Base-by-base conservation (phyloP, 1,140 invertebrate genomes). In the Aphelinus atriplicis region DNA sequence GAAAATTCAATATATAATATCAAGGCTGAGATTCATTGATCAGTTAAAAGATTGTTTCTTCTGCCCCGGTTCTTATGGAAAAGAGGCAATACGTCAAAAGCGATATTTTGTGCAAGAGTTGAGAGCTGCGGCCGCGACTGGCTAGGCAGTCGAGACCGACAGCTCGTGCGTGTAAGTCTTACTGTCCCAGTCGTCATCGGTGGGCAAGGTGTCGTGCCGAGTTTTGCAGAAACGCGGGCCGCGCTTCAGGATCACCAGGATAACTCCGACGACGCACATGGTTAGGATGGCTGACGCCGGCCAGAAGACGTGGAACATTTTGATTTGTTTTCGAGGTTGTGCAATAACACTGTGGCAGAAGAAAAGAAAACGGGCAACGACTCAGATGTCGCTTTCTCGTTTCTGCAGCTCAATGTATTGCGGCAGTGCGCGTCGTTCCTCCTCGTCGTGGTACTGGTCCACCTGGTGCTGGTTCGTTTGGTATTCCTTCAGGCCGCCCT, bases 331-430 rank as follows among this genome's bases (percentile, higher is more conserved):
- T 50, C 58, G 2, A 60, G n/a, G n/a, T 58, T 69, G 42, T 50
- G 43, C 10, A 58, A 46, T 81, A 53, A 81, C 84, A 75, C 84
- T 84, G n/a, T 83, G 76, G 56, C 84, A 81, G 78, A 84, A 62
- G 26, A 26, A 26, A 26, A 26, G 26, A 26, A 26, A 26, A 26
- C 26, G 26, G 26, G 26, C 26, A 26, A 61, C 73, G 42, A 75
- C 45, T 91, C 91, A 95, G 75, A 95, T 94, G 79, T 95, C 94
- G 86, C 94, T 95, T 84, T 95, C 94, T 73, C 93, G 88, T 83
- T 94, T 94, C 71, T 94, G 92, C 75, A 95, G 84, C 83, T 95
- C 94, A 58, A 94, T 88, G 82, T 93, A 94, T 73, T 91, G 83
- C 0, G 83, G 77, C 3, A 81, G 69, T 47, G 81, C 79, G 1